phyloP scores from a whole-genome alignment of 2,797 vertebrate genomes.

The Sebastiscus albofasciatus region DNA sequence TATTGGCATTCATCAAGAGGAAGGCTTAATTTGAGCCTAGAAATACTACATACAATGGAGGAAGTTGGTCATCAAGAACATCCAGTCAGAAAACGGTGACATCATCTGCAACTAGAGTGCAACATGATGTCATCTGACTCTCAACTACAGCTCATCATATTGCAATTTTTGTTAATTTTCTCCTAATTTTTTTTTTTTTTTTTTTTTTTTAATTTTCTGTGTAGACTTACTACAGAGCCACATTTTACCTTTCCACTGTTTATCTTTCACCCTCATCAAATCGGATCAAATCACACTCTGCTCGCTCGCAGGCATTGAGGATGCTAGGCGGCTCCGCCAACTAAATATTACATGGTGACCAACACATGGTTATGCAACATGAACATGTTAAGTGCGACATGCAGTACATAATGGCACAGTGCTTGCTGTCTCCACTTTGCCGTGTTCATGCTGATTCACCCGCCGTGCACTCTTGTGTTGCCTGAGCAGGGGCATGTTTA shows the following conservation, averaged over 20 bases:
- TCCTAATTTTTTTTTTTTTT: not conserved
- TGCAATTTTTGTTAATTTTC: not conserved
- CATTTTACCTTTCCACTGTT: not conserved
- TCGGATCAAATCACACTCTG: not conserved
- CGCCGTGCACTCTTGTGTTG: not conserved
- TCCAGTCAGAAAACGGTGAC: not conserved
- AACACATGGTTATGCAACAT: constrained; percentile 53
- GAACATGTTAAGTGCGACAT: constrained; percentile 45
- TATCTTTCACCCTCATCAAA: not conserved
- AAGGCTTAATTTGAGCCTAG: too few relatives aligned
- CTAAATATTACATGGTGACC: constrained; percentile 59
- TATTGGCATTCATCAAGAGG: not conserved
- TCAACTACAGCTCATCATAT: not conserved
- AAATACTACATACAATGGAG: not conserved
- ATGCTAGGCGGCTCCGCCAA: not conserved
- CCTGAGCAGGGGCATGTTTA: not conserved
- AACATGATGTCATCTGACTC: not conserved
- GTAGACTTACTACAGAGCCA: not conserved
- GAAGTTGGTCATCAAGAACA: not conserved
- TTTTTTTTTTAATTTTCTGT: not conserved
- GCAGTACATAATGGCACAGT: constrained; percentile 13
- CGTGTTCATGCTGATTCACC: not conserved
- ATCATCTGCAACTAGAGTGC: not conserved
- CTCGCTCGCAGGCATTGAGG: not conserved
- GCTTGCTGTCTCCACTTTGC: not conserved